Evolutionary conservation across 1,140 invertebrate genomes (phyloP).

Genomic region (Ganaspis sp.): DNA sequence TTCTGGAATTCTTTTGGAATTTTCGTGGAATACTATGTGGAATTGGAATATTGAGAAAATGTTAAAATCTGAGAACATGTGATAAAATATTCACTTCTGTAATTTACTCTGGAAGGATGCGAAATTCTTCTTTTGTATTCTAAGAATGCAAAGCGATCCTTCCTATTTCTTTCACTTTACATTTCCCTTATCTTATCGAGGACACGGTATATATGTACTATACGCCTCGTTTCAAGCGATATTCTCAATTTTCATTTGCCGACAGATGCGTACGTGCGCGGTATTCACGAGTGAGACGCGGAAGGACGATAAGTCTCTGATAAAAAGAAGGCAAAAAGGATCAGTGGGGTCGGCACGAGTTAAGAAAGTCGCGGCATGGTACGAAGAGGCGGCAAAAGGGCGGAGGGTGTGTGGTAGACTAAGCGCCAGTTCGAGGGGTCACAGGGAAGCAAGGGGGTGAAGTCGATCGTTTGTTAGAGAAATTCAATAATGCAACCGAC

Average conservation of each 20-base stretch:
- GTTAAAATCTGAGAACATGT: background rate
- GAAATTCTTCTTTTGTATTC: slow-evolving; percentile 1
- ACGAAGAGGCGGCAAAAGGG: slow-evolving; percentile 46
- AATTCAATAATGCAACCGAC: slow-evolving; percentile 67
- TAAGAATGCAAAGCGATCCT: slow-evolving; percentile 19
- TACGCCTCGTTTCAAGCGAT: slow-evolving; percentile 33
- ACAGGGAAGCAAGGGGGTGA: slow-evolving; percentile 35
- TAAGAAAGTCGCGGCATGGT: slow-evolving; percentile 35
- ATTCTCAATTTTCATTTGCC: slow-evolving; percentile 65
- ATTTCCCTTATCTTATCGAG: slow-evolving; percentile 25
- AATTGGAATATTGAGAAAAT: background rate
- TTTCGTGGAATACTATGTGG: no score
- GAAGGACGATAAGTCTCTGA: slow-evolving; percentile 43
- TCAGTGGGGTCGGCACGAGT: slow-evolving; percentile 36
- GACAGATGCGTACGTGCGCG: slow-evolving; percentile 61
- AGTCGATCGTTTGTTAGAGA: slow-evolving; percentile 68
- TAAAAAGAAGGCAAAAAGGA: slow-evolving; percentile 44
- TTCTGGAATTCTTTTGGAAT: no score
- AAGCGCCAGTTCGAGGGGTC: slow-evolving; percentile 37
- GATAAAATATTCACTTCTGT: background rate
- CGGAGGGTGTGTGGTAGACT: slow-evolving; percentile 43
- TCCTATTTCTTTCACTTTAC: slow-evolving; percentile 29
- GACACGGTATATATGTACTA: background rate
- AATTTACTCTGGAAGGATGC: background rate
- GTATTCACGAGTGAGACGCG: slow-evolving; percentile 40